Evolutionary conservation across 2,888 invertebrate species (phyloP).

Genomic region (Heteromyza rotundicornis): DNA sequence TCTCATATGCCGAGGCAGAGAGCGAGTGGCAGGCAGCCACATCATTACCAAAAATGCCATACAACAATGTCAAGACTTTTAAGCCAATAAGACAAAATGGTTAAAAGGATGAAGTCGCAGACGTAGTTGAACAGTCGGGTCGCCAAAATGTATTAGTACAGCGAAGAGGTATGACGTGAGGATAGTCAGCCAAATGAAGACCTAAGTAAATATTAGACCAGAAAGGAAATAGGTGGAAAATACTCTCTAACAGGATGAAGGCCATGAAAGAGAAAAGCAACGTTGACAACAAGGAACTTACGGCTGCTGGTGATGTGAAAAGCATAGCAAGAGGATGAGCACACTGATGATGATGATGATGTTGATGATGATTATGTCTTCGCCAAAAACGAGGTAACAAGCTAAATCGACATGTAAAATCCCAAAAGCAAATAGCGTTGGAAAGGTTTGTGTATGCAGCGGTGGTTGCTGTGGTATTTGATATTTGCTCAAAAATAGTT

Average conservation of each 20-base stretch:
- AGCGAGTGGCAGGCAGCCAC: neutral
- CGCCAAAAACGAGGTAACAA: neutral
- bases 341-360: neutral
- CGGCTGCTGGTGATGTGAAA: neutral
- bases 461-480: conserved; percentile 12
- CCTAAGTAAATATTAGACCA: conserved; percentile 17
- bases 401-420: conserved; percentile 28
- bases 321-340: neutral
- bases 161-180: neutral
- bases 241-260: no score
- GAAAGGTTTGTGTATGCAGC: conserved; percentile 8
- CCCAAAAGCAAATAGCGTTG: conserved; percentile 26
- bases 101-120: conserved; percentile 10
- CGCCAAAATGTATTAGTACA: neutral
- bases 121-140: neutral
- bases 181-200: conserved; percentile 3
- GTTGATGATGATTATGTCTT: neutral
- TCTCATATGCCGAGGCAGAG: neutral
- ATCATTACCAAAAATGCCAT: conserved; percentile 19
- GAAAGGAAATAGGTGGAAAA: conserved; percentile 4
- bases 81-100: conserved; percentile 28
- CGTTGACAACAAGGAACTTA: neutral
- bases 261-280: neutral
- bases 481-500: conserved; percentile 12
- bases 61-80: conserved; percentile 22